Evolutionary conservation across 2,113 vertebrate species (phyloP).

Genomic region (Lasiurus borealis): DNA sequence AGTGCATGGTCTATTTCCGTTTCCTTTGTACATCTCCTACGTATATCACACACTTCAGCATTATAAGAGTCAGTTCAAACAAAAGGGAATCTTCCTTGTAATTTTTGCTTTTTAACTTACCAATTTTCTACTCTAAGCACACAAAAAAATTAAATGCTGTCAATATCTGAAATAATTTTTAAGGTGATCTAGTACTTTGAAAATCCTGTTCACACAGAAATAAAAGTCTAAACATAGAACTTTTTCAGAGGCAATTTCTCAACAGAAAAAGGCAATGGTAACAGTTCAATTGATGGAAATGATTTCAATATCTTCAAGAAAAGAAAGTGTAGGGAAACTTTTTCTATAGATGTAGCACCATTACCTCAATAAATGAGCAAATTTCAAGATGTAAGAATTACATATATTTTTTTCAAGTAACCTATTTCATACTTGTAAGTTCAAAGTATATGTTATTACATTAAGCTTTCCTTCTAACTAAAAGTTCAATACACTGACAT

Average conservation of each 20-base stretch:
- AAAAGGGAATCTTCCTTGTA: not conserved
- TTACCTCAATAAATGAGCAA: constrained; percentile 50
- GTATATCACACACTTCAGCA: not conserved
- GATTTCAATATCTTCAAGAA: constrained; percentile 35
- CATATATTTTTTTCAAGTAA: constrained; percentile 57
- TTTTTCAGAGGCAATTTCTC: constrained; percentile 61
- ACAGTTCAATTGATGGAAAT: constrained; percentile 15
- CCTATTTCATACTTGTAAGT: constrained; percentile 42
- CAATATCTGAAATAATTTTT: constrained; percentile 34
- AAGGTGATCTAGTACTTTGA: constrained; percentile 47
- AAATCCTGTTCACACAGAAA: constrained; percentile 57
- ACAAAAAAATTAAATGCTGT: not conserved
- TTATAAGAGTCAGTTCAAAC: constrained; percentile 32
- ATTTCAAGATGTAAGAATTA: constrained; percentile 58
- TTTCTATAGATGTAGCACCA: constrained; percentile 69
- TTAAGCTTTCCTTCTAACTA: constrained; percentile 51
- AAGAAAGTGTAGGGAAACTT: not conserved
- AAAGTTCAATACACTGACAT: constrained; percentile 20
- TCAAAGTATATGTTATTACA: constrained; percentile 37
- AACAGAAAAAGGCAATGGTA: constrained; percentile 59
- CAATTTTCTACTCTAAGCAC: constrained; percentile 42
- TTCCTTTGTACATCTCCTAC: constrained; percentile 26
- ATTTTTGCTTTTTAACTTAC: too few relatives aligned
- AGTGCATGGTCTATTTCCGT: constrained; percentile 33
- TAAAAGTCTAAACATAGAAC: constrained; percentile 53